Conservation (phyloP, 2,888 invertebrate genomes). For the Eristalis intricaria region DNA sequence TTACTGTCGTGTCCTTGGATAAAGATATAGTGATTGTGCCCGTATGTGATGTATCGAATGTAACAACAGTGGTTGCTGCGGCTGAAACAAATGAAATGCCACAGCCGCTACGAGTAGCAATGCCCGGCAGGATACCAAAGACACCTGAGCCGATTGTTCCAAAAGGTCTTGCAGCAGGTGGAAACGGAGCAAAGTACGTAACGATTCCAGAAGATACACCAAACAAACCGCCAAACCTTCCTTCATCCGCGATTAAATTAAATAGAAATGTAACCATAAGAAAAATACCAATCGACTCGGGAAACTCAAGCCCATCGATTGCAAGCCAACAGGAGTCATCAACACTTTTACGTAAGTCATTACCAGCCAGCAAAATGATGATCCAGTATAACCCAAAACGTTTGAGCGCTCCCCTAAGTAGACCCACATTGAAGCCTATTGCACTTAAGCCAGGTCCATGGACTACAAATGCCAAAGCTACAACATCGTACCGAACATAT, state of each 20-base stretch:
- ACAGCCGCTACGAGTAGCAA: too few relatives aligned
- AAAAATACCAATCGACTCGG: conserved; percentile 16
- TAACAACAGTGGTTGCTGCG: too few relatives aligned
- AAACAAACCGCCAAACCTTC: neutral
- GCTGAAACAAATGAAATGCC: too few relatives aligned
- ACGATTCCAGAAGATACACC: neutral
- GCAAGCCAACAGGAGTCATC: neutral
- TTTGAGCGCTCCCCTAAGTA: neutral
- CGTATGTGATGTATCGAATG: too few relatives aligned
- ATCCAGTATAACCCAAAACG: neutral
- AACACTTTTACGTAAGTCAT: neutral
- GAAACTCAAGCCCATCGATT: neutral
- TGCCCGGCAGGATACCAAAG: too few relatives aligned
- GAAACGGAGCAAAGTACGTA: neutral
- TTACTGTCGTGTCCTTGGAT: too few relatives aligned
- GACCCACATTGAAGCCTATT: neutral
- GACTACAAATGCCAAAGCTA: neutral
- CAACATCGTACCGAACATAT: neutral
- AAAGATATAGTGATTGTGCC: too few relatives aligned
- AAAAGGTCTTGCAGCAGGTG: neutral
- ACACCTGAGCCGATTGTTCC: too few relatives aligned
- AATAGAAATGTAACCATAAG: conserved; percentile 50
- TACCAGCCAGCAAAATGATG: neutral
- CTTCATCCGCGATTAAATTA: conserved; percentile 3
- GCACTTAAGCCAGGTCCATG: neutral